phyloP scores from a whole-genome alignment of 2,888 invertebrate species.

The Aphodius sticticus region DNA sequence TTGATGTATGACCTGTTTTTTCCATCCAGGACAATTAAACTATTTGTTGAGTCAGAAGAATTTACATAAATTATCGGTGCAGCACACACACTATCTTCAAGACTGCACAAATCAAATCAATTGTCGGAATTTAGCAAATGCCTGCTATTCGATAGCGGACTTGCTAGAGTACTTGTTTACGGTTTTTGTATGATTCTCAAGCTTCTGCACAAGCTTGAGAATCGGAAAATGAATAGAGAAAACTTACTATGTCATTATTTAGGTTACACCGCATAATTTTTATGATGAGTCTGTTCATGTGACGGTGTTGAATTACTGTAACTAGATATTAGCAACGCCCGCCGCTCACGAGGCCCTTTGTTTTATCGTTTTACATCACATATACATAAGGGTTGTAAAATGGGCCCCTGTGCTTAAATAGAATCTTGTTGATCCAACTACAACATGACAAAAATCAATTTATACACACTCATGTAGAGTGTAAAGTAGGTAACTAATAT shows the following conservation, averaged over 20 bases:
- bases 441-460: too few relatives aligned
- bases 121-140: background rate
- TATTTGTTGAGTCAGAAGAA: constrained; percentile 4
- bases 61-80: background rate
- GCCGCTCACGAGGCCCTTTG: background rate
- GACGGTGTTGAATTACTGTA: background rate
- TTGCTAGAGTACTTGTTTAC: background rate
- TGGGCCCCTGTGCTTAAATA: background rate
- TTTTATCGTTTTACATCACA: background rate
- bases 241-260: background rate
- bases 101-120: background rate
- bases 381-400: background rate
- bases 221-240: background rate
- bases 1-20: constrained; percentile 4
- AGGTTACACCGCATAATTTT: background rate
- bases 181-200: too few relatives aligned
- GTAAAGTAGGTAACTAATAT: too few relatives aligned
- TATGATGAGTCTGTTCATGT: background rate
- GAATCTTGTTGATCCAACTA: background rate
- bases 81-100: background rate
- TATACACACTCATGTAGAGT: too few relatives aligned
- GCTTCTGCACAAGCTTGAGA: too few relatives aligned
- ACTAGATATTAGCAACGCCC: background rate
- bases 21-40: background rate
- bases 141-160: background rate